Evolutionary conservation across 2,113 vertebrate genomes (phyloP).

Genomic region (Calyptomena viridis): DNA sequence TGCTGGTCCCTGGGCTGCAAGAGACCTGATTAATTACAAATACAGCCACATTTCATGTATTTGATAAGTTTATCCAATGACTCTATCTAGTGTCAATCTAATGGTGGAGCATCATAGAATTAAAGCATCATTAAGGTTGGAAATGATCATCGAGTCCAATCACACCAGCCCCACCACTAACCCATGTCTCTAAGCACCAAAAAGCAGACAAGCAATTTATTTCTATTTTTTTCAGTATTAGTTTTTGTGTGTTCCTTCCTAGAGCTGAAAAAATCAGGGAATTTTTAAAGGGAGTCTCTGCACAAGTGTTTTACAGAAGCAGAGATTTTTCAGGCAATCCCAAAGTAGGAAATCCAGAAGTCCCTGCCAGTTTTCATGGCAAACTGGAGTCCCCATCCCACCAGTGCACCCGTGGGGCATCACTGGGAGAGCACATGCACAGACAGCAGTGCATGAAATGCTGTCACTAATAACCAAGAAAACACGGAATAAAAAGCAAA

Average conservation of each 20-base stretch:
- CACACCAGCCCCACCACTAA: not conserved
- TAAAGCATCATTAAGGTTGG: not conserved
- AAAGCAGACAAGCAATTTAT: not conserved
- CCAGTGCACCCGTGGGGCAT: rapidly evolving
- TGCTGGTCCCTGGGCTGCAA: not conserved
- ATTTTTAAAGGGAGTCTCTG: not conserved
- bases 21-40: not conserved
- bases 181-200: not conserved
- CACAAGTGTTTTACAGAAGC: rapidly evolving
- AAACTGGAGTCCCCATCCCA: not conserved
- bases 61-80: not conserved
- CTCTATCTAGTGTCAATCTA: not conserved
- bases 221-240: not conserved
- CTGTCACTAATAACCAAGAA: not conserved
- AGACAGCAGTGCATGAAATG: rapidly evolving
- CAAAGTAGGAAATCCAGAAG: rapidly evolving
- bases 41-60: not conserved
- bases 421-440: not conserved
- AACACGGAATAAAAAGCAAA: not conserved
- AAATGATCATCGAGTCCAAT: not conserved
- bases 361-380: not conserved
- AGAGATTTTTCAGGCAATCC: not conserved
- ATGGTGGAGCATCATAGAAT: rapidly evolving
- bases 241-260: not conserved
- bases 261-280: not conserved